Base-by-base conservation (phyloP, 2,797 vertebrate genomes). In the Karalla daura region DNA sequence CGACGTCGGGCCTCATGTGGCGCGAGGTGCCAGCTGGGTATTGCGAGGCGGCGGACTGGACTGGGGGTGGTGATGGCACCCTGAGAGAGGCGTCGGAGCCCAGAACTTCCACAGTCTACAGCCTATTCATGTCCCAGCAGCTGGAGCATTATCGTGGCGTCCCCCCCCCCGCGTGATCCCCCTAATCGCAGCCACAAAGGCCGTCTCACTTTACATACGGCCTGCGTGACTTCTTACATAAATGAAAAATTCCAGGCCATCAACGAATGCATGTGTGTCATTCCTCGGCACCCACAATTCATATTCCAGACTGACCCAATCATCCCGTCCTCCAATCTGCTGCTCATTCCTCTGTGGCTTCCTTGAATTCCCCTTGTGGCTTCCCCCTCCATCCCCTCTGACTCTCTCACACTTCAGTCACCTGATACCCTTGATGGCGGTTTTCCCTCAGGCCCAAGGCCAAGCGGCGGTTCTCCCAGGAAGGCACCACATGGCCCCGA, bases 361-460 rank as follows among this genome's bases (percentile, higher is more conserved):
- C 47, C 47, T 33, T 55, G 39, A 50, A 10, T 60, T 66, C 46
- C 21, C 21, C 18, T 41, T 5, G 36, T 30, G 39, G 62, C 14
- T 12, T 61, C 63, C 54, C 23, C 65, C 58, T 49, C 63, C 28
- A 27, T 17, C 67, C 49, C 45, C 56, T 65, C 50, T 36, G 36
- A 41, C 69, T 76, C 65, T 61, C 39, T 73, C 67, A 56, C 52
- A 75, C 80, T 77, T 69, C 74, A 54, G 88, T 85, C 82, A 92
- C 82, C 74, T 72, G 88, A 91, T 90, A 90, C 69, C 75, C 85
- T 88, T 89, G 83, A 86, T 68, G 63, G 52, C 62, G 37, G 60
- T 63, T 81, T 76, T 83, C 78, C 72, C 69, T 5, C 5, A 33
- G 61, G 77, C 66, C 70, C 54, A 2, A 46, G 80, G 80, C 56